Evolutionary conservation across 1,140 invertebrate genomes (phyloP).

Genomic region (Drosophila nikananu): DNA sequence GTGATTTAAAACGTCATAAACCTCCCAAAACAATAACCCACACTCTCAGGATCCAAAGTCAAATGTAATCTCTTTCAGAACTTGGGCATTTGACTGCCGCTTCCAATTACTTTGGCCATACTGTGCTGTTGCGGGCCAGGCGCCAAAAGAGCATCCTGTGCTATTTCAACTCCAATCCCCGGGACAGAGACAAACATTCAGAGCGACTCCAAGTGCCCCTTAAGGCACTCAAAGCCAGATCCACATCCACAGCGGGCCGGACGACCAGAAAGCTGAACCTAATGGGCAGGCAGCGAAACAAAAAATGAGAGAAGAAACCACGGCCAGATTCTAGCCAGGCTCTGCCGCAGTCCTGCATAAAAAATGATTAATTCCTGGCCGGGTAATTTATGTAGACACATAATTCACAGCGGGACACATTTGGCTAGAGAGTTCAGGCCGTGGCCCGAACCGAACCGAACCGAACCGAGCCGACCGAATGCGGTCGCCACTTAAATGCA

Average conservation of each 20-base stretch:
- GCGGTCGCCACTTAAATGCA: slow-evolving; percentile 78
- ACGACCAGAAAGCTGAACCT: slow-evolving; percentile 54
- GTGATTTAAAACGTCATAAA: slow-evolving; percentile 9
- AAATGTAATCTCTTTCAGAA: slow-evolving; percentile 14
- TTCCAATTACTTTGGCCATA: slow-evolving; percentile 28
- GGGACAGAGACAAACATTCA: slow-evolving; percentile 71
- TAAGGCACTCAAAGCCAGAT: slow-evolving; percentile 34
- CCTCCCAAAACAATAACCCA: background rate
- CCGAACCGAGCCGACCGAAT: slow-evolving; percentile 22
- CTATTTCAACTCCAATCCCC: slow-evolving; percentile 35
- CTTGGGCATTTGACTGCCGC: slow-evolving; percentile 24
- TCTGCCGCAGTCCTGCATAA: slow-evolving; percentile 70
- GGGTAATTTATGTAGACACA: slow-evolving; percentile 83
- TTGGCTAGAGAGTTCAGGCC: slow-evolving; percentile 78
- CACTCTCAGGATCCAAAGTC: background rate
- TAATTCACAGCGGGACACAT: slow-evolving; percentile 83
- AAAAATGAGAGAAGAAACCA: slow-evolving; percentile 6
- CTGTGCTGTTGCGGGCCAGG: slow-evolving; percentile 10
- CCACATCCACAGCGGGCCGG: slow-evolving; percentile 8
- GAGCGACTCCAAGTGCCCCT: slow-evolving; percentile 73
- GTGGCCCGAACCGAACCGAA: slow-evolving; percentile 20
- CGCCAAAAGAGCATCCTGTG: slow-evolving; percentile 36
- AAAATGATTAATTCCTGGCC: slow-evolving; percentile 82
- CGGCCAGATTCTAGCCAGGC: slow-evolving; percentile 29
- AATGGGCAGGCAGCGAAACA: slow-evolving; percentile 58